These are phyloP conservation scores for Notolabrus celidotus DNA, from an alignment of 2,797 vertebrate species.

Conservation along the genomic window DNA sequence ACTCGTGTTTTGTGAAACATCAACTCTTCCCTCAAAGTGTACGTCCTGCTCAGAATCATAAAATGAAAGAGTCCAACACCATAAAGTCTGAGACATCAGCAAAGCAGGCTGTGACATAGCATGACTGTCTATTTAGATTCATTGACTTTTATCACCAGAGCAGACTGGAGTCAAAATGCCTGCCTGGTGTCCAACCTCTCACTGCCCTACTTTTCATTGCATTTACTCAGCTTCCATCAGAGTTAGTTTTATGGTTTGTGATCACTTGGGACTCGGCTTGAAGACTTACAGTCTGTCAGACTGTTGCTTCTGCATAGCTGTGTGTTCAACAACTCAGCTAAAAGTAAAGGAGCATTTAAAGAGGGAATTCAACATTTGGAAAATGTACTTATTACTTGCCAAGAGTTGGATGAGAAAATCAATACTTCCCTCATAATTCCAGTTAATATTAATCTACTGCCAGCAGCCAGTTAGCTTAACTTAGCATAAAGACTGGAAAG, in stretches of 20 bases:
- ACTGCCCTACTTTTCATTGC: background rate
- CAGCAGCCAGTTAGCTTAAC: background rate
- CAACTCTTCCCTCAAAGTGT: too few species aligned
- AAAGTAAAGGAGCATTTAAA: background rate
- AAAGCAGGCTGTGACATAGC: too few species aligned
- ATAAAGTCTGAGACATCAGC: too few species aligned
- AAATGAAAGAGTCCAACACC: too few species aligned
- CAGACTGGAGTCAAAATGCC: too few species aligned
- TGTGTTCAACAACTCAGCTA: background rate
- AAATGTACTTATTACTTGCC: background rate
- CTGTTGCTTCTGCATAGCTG: background rate
- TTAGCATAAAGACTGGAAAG: background rate
- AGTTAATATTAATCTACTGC: background rate
- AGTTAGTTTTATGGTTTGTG: background rate
- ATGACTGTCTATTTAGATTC: too few species aligned
- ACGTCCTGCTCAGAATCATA: too few species aligned
- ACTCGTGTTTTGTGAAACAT: too few species aligned
- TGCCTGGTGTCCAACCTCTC: background rate
- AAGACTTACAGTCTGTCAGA: background rate
- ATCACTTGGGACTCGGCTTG: background rate
- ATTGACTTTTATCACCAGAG: too few species aligned
- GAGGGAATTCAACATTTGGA: background rate
- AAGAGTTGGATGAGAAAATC: background rate
- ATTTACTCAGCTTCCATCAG: background rate
- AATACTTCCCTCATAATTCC: background rate